Evolutionary conservation across 2,797 vertebrate genomes (phyloP), one percentile per base, ranked within the genome.

Genomic region (Channallabes apus): DNA sequence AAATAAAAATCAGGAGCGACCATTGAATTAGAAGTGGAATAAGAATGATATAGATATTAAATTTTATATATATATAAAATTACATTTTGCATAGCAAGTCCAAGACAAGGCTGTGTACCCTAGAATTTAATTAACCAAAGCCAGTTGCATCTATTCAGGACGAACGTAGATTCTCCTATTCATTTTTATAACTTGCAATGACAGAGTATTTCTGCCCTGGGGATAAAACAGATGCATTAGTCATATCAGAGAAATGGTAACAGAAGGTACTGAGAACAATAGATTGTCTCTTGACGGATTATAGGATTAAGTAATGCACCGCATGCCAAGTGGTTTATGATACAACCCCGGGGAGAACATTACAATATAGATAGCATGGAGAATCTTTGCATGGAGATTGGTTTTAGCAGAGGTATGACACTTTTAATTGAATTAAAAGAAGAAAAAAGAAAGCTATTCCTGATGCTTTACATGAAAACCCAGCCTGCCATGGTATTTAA

Each of bases 191-290:
- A 85, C 41, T 17, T 61, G 76, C 75, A 61, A 69, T 79, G 84
- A 79, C 73, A 73, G 62, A 77, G 73, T 24, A 79, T 83, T 88
- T 86, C 65, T 88, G 83, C 68, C 76, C 80, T 76, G 59, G 51
- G 77, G 79, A 81, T 58, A 78, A 78, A 84, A 84, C 62, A 58
- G 62, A 58, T 78, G 64, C 73, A 84, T 85, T 83, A 84, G 83
- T 88, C 87, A 88, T 88, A 87, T 86, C 58, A 78, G 84, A 83
- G 69, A 72, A 82, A 76, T 83, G 83, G 64, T 85, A 87, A 87
- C 83, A 88, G 85, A 87, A 82, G 87, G 86, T 73, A 81, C 20
- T 67, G 82, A 80, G 58, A 79, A 76, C 82, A 84, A 87, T 84
- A 81, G 86, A 80, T 87, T 68, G 77, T 87, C 82, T 87, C 82